Percentiles rank a stretch among this genome's conserved stretches.
Conservation (phyloP, 2,888 invertebrate species). For the Caenorhabditis drosophilae region DNA sequence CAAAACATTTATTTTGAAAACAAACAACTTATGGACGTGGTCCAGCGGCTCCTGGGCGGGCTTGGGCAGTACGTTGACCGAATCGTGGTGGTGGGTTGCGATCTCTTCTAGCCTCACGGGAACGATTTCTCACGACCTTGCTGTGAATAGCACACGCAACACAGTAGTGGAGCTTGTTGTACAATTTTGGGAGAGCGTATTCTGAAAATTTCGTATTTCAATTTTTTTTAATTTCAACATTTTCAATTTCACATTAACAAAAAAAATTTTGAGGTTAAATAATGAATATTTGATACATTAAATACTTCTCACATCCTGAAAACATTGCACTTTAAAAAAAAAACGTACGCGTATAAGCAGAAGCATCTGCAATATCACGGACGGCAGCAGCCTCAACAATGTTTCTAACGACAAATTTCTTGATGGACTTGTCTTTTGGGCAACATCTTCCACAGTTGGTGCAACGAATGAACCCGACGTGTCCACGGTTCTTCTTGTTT, state of each 20-base stretch:
- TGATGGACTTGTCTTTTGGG: conserved; percentile 97
- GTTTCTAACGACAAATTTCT: conserved; percentile 83
- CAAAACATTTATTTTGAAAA: conserved; percentile 46
- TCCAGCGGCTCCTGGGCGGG: conserved; percentile 50
- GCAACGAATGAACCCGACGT: conserved; percentile 95
- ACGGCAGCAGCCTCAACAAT: conserved; percentile 97
- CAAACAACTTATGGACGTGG: conserved; percentile 45
- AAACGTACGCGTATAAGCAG: conserved; percentile 79
- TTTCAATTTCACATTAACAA: background rate
- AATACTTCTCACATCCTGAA: background rate
- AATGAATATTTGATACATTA: too few relatives aligned
- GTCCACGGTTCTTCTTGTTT: conserved; percentile 97
- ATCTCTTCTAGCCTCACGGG: conserved; percentile 92
- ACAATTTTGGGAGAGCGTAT: conserved; percentile 95
- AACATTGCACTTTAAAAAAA: conserved; percentile 4
- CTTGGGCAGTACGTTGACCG: conserved; percentile 56
- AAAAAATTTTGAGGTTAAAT: background rate
- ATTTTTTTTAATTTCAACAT: background rate
- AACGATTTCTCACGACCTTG: conserved; percentile 93
- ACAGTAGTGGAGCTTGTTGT: conserved; percentile 98
- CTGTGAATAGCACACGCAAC: conserved; percentile 99
- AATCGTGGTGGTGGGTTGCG: conserved; percentile 88
- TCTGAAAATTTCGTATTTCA: conserved; percentile 73
- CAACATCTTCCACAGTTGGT: conserved; percentile 99
- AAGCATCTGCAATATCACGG: conserved; percentile 94